Evolutionary conservation across 1,140 invertebrate species (phyloP), one percentile per base, ranked within the genome.

Genomic region (Cydia splendana): DNA sequence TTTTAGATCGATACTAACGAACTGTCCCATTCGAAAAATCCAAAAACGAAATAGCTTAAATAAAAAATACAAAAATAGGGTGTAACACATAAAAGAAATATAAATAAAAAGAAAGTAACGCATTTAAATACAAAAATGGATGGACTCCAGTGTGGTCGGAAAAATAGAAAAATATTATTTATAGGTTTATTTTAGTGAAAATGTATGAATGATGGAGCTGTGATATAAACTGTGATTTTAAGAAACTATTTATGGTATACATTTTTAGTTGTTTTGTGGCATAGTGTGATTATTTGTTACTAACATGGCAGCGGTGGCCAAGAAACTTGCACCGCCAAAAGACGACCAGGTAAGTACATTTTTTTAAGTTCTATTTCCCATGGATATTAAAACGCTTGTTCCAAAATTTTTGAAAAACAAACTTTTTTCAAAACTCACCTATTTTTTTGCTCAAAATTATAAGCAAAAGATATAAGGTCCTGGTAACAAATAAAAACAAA

Each of bases 1-100:
- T 93, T 91, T 91, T 90, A 90, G 85, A 89, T 90, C 88, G 84
- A 90, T 80, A 83, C 77, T 83, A 79, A 89, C 87, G 89, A 91
- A 87, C 82, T 85, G 78, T 77, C 83, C 77, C 80, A 80, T 85
- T 86, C 87, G 85, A 88, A 84, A 42, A 80, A 77, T 76, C 77
- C 77, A 65, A 51, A 74, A 79, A 84, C 78, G 79, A 81, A 75
- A 20, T 62, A 80, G 76, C 73, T 77, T 76, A 74, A 80, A 77
- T 74, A 30, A 78, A 78, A 80, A 85, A 79, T 71, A 77, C 69
- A 76, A 67, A 81, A 81, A 79, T 78, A 87, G 74, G 84, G 82
- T 87, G 80, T 85, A 85, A 85, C 80, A 88, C 80, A 83, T 81
- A 83, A 78, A 76, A 30, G 24, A 75, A 53, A 77, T 57, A 78